Evolutionary conservation across 1,140 invertebrate species (phyloP).

Genomic region (Carposina sasakii): DNA sequence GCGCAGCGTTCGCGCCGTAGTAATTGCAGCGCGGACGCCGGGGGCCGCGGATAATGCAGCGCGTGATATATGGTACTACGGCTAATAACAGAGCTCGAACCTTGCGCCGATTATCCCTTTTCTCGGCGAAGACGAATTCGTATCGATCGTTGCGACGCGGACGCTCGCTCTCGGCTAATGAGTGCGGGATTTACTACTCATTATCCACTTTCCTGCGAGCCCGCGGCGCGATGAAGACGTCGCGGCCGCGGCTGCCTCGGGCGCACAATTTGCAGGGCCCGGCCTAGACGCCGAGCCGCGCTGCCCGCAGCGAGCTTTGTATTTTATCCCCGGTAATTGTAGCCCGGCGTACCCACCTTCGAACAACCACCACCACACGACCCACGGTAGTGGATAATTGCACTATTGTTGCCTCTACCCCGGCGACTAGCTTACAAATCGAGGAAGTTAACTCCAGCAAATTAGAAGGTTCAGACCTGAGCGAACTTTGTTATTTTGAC

Average conservation of each 20-base stretch:
- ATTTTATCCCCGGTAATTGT: slow-evolving; percentile 63
- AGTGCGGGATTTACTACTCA: slow-evolving; percentile 61
- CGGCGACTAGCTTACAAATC: slow-evolving; percentile 36
- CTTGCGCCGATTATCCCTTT: slow-evolving; percentile 61
- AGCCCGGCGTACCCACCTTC: slow-evolving; percentile 30
- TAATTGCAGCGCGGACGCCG: slow-evolving; percentile 59
- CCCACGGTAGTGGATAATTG: slow-evolving; percentile 55
- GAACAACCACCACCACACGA: slow-evolving; percentile 40
- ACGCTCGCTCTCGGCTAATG: slow-evolving; percentile 60
- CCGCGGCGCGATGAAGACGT: slow-evolving; percentile 60
- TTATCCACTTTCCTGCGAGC: slow-evolving; percentile 62
- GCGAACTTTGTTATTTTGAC: slow-evolving; percentile 45
- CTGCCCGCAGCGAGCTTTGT: slow-evolving; percentile 51
- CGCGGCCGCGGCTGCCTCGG: slow-evolving; percentile 36
- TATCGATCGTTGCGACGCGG: slow-evolving; percentile 59
- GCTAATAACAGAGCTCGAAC: slow-evolving; percentile 60
- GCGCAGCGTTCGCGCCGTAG: slow-evolving; percentile 32
- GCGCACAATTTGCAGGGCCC: slow-evolving; percentile 56
- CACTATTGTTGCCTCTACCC: slow-evolving; percentile 48
- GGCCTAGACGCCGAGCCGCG: slow-evolving; percentile 28
- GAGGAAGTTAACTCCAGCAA: slow-evolving; percentile 34
- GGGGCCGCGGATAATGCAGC: slow-evolving; percentile 52
- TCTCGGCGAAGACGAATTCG: slow-evolving; percentile 55
- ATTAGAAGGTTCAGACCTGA: slow-evolving; percentile 41
- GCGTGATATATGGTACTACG: slow-evolving; percentile 66